A percentile compares a stretch with the other conserved stretches of the same genome.
Evolutionary conservation across 2,797 vertebrate genomes (phyloP).

Genomic region (Spondyliosoma cantharus): DNA sequence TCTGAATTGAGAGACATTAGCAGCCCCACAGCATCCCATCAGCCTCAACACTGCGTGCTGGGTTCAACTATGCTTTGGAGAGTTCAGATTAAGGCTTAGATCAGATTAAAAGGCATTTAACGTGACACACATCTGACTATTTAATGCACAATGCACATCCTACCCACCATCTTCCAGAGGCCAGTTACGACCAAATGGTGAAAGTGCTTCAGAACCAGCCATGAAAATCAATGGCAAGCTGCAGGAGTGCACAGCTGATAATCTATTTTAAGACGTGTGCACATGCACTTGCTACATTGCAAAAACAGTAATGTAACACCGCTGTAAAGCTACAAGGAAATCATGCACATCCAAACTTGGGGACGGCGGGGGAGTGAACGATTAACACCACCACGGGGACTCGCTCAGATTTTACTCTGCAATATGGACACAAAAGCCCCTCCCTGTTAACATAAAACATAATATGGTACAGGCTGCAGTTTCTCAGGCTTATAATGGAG

Average conservation of each 20-base stretch:
- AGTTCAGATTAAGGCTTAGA: slow-evolving; percentile 36
- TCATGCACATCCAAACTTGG: slow-evolving; percentile 9
- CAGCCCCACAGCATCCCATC: slow-evolving; percentile 27
- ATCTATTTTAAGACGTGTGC: slow-evolving; percentile 55
- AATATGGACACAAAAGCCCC: neutral
- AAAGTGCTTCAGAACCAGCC: slow-evolving; percentile 9
- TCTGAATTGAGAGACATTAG: slow-evolving; percentile 34
- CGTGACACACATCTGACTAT: slow-evolving; percentile 22
- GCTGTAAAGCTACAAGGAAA: slow-evolving; percentile 27
- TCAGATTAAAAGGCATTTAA: slow-evolving; percentile 50
- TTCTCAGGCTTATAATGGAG: neutral
- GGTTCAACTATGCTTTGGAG: slow-evolving; percentile 20
- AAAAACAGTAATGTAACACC: slow-evolving; percentile 43
- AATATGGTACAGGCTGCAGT: neutral
- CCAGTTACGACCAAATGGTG: neutral
- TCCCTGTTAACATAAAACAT: slow-evolving; percentile 11
- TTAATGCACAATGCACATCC: slow-evolving; percentile 33
- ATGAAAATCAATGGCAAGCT: slow-evolving; percentile 18
- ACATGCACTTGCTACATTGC: slow-evolving; percentile 12
- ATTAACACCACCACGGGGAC: slow-evolving; percentile 24
- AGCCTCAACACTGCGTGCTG: slow-evolving; percentile 11
- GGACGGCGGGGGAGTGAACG: neutral
- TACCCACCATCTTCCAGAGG: neutral
- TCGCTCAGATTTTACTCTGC: slow-evolving; percentile 3
- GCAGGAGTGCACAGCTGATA: slow-evolving; percentile 35